Evolutionary conservation across 2,113 vertebrate genomes (phyloP).

Genomic region (Phainopepla nitens): DNA sequence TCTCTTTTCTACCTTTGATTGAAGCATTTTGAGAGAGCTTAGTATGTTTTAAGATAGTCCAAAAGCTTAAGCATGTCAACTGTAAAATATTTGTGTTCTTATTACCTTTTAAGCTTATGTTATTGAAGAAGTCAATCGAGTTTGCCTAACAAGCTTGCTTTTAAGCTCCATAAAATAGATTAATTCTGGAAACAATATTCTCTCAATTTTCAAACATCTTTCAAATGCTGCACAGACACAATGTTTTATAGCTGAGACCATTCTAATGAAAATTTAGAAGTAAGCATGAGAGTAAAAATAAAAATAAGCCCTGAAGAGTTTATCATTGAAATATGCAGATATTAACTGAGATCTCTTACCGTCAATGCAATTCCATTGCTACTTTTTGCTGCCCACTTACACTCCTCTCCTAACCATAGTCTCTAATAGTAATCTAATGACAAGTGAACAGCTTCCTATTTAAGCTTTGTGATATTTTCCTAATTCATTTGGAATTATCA

Average conservation of each 20-base stretch:
- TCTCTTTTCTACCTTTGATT: not conserved
- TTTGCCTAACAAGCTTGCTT: not conserved
- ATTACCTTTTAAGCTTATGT: not conserved
- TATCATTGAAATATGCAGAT: not conserved
- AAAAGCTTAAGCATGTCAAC: not conserved
- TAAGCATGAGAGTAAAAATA: not conserved
- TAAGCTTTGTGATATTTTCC: not conserved
- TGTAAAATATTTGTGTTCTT: not conserved
- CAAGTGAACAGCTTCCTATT: not conserved
- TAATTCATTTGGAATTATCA: not conserved
- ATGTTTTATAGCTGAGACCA: not conserved
- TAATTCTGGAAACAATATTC: not conserved
- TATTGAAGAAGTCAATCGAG: not conserved
- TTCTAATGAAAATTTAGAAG: not conserved
- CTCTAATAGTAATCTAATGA: not conserved
- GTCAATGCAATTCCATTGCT: not conserved
- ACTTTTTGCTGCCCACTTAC: not conserved
- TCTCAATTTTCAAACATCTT: not conserved
- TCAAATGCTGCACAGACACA: not conserved
- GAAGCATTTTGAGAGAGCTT: not conserved
- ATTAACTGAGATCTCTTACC: not conserved
- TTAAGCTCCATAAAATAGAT: not conserved
- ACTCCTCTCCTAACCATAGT: not conserved
- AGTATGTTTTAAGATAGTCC: not conserved
- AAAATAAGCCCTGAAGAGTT: not conserved